A percentile compares a stretch with the other conserved stretches of the same genome.
Conservation (phyloP, 2,113 vertebrate genomes). For the Cyprinodon brontotheroides region DNA sequence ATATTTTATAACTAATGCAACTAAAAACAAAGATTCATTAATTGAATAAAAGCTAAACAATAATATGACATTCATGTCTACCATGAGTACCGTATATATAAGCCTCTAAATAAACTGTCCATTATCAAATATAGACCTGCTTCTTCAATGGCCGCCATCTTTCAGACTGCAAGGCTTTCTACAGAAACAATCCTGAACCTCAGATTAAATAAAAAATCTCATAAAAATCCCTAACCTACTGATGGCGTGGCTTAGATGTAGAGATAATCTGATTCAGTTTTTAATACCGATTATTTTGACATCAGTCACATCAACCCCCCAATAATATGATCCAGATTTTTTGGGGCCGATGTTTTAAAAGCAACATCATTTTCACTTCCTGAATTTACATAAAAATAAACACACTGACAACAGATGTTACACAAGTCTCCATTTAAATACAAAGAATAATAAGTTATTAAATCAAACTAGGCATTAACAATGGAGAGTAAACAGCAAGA, state of each 20-base stretch:
- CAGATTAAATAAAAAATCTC: not conserved
- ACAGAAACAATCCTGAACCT: not conserved
- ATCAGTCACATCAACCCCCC: too few species aligned
- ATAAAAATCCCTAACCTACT: not conserved
- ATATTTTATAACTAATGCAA: not conserved
- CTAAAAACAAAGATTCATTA: not conserved
- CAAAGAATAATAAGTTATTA: too few species aligned
- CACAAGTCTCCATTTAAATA: too few species aligned
- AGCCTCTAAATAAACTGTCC: not conserved
- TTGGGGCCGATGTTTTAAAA: too few species aligned
- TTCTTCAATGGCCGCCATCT: not conserved
- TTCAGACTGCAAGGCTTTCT: not conserved
- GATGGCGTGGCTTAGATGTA: not conserved
- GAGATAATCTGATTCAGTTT: too few species aligned
- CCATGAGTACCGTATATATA: not conserved
- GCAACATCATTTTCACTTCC: too few species aligned
- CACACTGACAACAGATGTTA: too few species aligned
- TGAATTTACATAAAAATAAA: too few species aligned
- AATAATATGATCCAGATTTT: too few species aligned
- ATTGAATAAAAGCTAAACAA: not conserved
- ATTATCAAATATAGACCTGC: not conserved
- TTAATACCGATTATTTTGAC: too few species aligned
- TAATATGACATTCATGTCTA: not conserved
- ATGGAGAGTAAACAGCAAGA: too few species aligned
- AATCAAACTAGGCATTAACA: too few species aligned